Percentiles rank a stretch among this genome's conserved stretches.
phyloP scores from a whole-genome alignment of 2,797 vertebrate species.

The Alexandromys oeconomus region DNA sequence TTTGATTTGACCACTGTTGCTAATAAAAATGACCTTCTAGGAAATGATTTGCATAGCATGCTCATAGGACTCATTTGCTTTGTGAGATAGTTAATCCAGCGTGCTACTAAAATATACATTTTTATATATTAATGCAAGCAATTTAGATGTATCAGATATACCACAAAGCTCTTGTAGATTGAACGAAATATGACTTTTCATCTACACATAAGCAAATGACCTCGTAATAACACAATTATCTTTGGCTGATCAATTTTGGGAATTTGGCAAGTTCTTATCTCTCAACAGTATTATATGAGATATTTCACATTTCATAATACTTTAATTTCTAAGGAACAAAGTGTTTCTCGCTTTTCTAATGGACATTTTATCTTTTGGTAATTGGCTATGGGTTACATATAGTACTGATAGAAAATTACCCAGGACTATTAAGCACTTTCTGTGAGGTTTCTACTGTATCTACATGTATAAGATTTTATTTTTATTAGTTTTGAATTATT shows the following conservation, averaged over 20 bases:
- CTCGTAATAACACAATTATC: slow-evolving; percentile 78
- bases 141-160: slow-evolving; percentile 65
- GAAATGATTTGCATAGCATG: slow-evolving; percentile 61
- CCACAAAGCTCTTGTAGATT: slow-evolving; percentile 66
- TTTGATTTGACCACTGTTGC: slow-evolving; percentile 66
- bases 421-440: slow-evolving; percentile 58
- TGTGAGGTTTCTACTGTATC: neutral
- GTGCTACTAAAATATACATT: slow-evolving; percentile 44
- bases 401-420: slow-evolving; percentile 67
- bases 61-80: slow-evolving; percentile 64
- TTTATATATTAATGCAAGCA: slow-evolving; percentile 67
- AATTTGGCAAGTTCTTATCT: slow-evolving; percentile 46
- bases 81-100: slow-evolving; percentile 71
- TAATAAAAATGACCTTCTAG: slow-evolving; percentile 79
- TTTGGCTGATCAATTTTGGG: slow-evolving; percentile 70
- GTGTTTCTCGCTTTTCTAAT: slow-evolving; percentile 31
- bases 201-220: slow-evolving; percentile 59
- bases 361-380: slow-evolving; percentile 49
- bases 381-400: neutral
- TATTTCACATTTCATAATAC: slow-evolving; percentile 57
- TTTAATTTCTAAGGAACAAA: slow-evolving; percentile 72
- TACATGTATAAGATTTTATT: slow-evolving; percentile 32
- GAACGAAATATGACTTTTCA: slow-evolving; percentile 71
- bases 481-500: neutral
- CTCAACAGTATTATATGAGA: slow-evolving; percentile 1